A percentile compares a stretch with the other conserved stretches of the same genome.
These are phyloP conservation scores for Trileptium ribeirensis DNA, from an alignment of 2,888 invertebrate genomes.

Conservation along the genomic window DNA sequence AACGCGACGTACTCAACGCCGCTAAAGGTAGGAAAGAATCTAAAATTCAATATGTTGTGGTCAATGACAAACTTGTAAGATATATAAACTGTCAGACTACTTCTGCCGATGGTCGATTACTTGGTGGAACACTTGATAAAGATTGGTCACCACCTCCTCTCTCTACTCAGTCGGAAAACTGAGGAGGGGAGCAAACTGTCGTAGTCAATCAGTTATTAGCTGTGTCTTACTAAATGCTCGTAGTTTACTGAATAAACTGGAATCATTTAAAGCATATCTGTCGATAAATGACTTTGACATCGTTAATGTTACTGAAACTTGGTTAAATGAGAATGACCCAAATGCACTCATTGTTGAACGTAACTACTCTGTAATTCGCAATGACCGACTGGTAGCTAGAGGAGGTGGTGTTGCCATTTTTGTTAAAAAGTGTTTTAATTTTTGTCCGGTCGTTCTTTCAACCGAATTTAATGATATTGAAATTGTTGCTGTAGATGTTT, in stretches of 20 bases:
- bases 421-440: neutral
- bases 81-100: neutral
- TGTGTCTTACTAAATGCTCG: neutral
- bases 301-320: neutral
- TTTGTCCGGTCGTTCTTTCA: neutral
- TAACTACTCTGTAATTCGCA: neutral
- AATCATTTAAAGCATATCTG: neutral
- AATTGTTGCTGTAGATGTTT: neutral
- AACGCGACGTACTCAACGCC: neutral
- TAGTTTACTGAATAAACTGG: neutral
- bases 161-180: neutral
- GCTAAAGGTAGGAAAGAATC: neutral
- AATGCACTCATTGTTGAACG: neutral
- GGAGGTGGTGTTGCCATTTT: slow-evolving; percentile 9
- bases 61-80: neutral
- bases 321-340: neutral
- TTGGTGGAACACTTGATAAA: neutral
- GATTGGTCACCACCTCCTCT: neutral
- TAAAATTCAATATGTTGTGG: neutral
- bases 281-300: neutral
- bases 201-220: neutral
- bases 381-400: neutral
- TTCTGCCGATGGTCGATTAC: neutral
- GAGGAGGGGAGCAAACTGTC: neutral
- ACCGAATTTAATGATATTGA: neutral